phyloP scores from a whole-genome alignment of 2,888 invertebrate species.

The Embidobia sp. region DNA sequence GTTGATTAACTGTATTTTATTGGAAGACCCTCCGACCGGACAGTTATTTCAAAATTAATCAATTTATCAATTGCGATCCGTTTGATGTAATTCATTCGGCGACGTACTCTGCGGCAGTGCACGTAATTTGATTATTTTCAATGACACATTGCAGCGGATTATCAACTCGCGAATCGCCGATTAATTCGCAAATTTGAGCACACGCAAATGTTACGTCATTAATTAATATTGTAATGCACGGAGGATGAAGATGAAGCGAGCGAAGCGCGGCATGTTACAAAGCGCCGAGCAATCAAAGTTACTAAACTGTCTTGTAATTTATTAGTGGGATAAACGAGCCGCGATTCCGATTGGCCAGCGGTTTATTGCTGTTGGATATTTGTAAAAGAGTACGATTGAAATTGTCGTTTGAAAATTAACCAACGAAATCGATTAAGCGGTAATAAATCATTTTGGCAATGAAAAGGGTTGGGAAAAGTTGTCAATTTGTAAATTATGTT shows the following conservation, averaged over 20 bases:
- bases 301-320: too few species aligned
- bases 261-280: neutral
- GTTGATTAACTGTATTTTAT: conserved; percentile 3
- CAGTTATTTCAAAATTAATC: conserved; percentile 39
- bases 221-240: conserved; percentile 25
- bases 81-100: conserved; percentile 46
- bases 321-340: too few species aligned
- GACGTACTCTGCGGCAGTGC: conserved; percentile 1
- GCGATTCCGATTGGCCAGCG: too few species aligned
- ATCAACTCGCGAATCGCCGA: conserved; percentile 21
- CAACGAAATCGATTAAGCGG: too few species aligned
- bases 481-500: too few species aligned
- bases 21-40: conserved; percentile 8
- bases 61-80: conserved; percentile 34
- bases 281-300: too few species aligned
- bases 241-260: neutral
- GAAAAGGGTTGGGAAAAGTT: too few species aligned
- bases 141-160: conserved; percentile 34
- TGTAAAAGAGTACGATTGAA: too few species aligned
- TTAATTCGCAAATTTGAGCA: conserved; percentile 20
- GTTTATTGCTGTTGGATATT: too few species aligned
- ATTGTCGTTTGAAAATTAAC: too few species aligned
- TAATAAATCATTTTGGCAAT: too few species aligned
- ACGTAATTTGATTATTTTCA: conserved; percentile 37
- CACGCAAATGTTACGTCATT: conserved; percentile 24